Percentiles rank a stretch among this genome's conserved stretches.
Conservation (phyloP, 2,888 invertebrate genomes). For the Lypha dubia region DNA sequence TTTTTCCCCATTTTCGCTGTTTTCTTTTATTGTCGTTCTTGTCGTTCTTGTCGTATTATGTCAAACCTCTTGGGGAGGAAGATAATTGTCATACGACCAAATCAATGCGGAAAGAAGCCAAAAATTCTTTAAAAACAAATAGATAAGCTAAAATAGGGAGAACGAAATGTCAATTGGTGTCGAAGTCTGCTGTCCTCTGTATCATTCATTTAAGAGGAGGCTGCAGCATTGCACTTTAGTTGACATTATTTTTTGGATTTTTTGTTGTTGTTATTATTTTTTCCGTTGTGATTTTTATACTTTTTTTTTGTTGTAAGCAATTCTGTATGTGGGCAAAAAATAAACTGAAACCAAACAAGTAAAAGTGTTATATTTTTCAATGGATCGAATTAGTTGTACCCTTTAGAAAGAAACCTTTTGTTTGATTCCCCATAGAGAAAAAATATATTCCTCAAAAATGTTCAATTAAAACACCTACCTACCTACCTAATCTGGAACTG, state of each 20-base stretch:
- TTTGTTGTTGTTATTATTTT: constrained; percentile 1
- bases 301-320: constrained; percentile 21
- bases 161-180: constrained; percentile 70
- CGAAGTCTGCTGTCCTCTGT: constrained; percentile 62
- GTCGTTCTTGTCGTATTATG: constrained; percentile 53
- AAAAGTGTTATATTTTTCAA: constrained; percentile 23
- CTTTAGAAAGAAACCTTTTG: neutral
- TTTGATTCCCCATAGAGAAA: neutral
- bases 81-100: constrained; percentile 69
- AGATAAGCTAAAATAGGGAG: constrained; percentile 53
- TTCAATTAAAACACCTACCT: too few species aligned
- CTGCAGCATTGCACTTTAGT: constrained; percentile 61
- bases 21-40: neutral
- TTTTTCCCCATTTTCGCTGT: constrained; percentile 21
- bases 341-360: constrained; percentile 32
- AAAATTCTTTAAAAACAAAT: constrained; percentile 63
- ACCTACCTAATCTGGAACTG: too few species aligned
- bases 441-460: too few species aligned
- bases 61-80: constrained; percentile 67
- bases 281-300: neutral
- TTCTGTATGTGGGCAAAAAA: constrained; percentile 28
- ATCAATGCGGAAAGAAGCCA: constrained; percentile 72
- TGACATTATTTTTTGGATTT: constrained; percentile 63
- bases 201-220: constrained; percentile 46
- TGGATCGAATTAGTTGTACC: neutral